phyloP scores from a whole-genome alignment of 2,888 invertebrate genomes.

The Apamea crenata region DNA sequence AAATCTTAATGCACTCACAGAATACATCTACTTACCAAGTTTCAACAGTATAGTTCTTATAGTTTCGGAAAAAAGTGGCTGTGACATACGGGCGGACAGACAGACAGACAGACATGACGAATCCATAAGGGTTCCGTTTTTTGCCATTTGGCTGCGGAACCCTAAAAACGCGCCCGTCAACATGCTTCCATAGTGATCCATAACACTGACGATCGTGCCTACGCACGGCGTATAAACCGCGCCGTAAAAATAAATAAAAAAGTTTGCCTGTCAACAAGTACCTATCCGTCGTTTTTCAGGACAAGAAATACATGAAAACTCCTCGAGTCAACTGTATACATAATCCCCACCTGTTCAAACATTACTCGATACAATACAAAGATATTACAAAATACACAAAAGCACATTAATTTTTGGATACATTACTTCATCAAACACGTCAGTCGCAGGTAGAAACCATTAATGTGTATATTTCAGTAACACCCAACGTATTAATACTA shows the following conservation, averaged over 20 bases:
- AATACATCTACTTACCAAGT: too few species aligned
- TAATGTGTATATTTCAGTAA: constrained; percentile 7
- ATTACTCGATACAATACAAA: neutral
- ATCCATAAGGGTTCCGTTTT: too few species aligned
- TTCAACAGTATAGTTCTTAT: too few species aligned
- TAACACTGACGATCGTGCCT: neutral
- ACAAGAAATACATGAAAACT: neutral
- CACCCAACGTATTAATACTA: neutral
- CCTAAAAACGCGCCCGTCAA: neutral
- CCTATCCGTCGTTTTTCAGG: neutral
- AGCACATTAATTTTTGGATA: neutral
- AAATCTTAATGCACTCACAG: too few species aligned
- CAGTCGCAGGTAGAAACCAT: constrained; percentile 6
- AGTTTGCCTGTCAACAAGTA: neutral
- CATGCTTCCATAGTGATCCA: too few species aligned
- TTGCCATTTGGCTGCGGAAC: too few species aligned
- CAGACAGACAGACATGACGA: too few species aligned
- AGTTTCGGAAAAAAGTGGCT: too few species aligned
- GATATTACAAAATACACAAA: neutral
- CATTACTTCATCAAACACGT: constrained; percentile 13
- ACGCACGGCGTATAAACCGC: neutral
- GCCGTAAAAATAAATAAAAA: neutral
- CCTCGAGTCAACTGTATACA: neutral
- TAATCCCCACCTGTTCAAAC: constrained; percentile 5
- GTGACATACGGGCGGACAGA: too few species aligned